A percentile compares a stretch with the other conserved stretches of the same genome.
These are phyloP conservation scores for Andricus grossulariae DNA, from an alignment of 1,140 invertebrate genomes.

Conservation along the genomic window DNA sequence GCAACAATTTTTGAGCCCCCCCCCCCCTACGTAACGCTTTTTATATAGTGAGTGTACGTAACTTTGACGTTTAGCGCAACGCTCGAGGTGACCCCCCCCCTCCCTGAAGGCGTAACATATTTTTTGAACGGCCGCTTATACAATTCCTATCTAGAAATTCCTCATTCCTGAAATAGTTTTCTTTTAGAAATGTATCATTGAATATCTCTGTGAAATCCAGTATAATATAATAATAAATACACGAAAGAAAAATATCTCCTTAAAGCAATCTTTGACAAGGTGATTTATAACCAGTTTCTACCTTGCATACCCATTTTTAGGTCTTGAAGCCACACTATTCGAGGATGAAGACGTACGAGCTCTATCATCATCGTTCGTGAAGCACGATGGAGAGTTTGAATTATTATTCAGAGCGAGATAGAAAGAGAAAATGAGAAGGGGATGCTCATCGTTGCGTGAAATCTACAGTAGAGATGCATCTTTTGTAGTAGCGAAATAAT, in stretches of 20 bases:
- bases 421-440: neutral
- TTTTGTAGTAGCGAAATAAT: conserved; percentile 1
- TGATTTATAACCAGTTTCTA: neutral
- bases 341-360: conserved; percentile 10
- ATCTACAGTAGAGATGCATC: neutral
- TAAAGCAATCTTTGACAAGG: neutral
- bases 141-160: too few relatives aligned
- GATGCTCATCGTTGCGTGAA: conserved; percentile 2
- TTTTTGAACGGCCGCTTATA: too few relatives aligned
- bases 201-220: too few relatives aligned
- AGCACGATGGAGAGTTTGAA: conserved; percentile 11
- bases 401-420: conserved; percentile 24
- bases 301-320: neutral
- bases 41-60: too few relatives aligned
- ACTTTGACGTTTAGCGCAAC: too few relatives aligned
- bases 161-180: too few relatives aligned
- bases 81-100: too few relatives aligned
- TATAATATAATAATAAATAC: too few relatives aligned
- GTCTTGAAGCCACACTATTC: neutral
- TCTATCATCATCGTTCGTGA: conserved; percentile 5
- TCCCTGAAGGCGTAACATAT: too few relatives aligned
- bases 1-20: too few relatives aligned
- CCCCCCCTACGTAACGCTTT: too few relatives aligned
- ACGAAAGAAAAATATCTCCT: neutral
- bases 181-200: too few relatives aligned